phyloP scores from a whole-genome alignment of 2,888 invertebrate species.

The Aporophyla nigra region DNA sequence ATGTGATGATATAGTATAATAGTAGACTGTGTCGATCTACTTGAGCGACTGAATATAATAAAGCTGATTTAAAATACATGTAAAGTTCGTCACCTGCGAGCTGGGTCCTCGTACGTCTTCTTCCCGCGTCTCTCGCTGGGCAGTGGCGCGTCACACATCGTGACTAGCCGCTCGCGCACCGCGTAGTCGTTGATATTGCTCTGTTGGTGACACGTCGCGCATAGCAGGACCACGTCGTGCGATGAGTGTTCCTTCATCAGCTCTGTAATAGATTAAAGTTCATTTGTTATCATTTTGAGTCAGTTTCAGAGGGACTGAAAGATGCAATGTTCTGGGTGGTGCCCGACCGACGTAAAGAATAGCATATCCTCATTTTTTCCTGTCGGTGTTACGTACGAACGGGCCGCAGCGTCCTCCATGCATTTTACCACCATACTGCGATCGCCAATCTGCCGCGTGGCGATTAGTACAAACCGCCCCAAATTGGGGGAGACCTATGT shows the following conservation, averaged over 20 bases:
- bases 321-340: not conserved
- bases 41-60: no score
- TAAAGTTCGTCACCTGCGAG: constrained; percentile 71
- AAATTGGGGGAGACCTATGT: no score
- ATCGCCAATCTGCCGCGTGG: no score
- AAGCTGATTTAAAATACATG: not conserved
- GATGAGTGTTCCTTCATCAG: constrained; percentile 95
- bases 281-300: not conserved
- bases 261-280: constrained; percentile 75
- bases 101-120: constrained; percentile 78
- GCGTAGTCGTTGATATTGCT: constrained; percentile 92
- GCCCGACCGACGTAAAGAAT: no score
- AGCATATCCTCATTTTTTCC: no score
- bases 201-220: constrained; percentile 93
- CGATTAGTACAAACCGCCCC: no score
- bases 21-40: no score
- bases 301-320: not conserved
- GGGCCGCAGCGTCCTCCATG: no score
- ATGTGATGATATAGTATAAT: no score
- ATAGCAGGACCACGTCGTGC: constrained; percentile 95
- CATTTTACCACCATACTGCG: no score
- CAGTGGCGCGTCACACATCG: constrained; percentile 87
- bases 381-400: no score
- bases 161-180: constrained; percentile 91
- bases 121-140: constrained; percentile 54